Evolutionary conservation across 2,113 vertebrate species (phyloP), one percentile per base, ranked within the genome.

Genomic region (Channa maculata): DNA sequence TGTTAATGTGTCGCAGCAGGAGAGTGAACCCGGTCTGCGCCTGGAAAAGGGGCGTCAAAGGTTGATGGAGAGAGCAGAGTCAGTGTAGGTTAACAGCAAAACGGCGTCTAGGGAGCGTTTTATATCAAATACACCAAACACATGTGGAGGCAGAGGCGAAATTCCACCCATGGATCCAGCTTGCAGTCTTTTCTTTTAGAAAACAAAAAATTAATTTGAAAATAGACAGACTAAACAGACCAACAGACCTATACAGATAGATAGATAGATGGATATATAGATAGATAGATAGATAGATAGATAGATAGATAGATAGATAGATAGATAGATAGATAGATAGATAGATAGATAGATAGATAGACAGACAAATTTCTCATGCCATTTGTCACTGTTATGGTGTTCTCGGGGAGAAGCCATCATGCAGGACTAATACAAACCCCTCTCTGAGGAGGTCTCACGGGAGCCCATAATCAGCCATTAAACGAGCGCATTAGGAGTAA

Each of bases 1-100:
- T 96, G 96, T 96, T 98, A 98, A 98, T 98, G 95, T 96, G 94
- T 95, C 92, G 81, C 92, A 89, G 94, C 93, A 72, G 91, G 85
- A 67, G 88, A 75, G 83, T 76, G 66, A 80, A 84, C 62, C 64
- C 67, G 55, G 44, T 37, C 71, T 6, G 41, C 9, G 46, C 55
- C 65, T 7, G 48, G 11, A 86, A 89, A 87, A 76, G 80, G 80
- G 0, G 58, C 9, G 70, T 63, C 82, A 78, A 72, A 52, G 71
- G 63, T 80, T 72, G 87, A 91, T 74, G 71, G 52, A 91, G 91
- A 90, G 88, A 88, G 84, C 60, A 24, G 89, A 92, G 89, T 92
- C 94, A 92, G 85, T 77, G 91, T 88, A 91, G 93, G 95, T 95
- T 94, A 95, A 93, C 88, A 83, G 88, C 59, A 79, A 88, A 93